Percentiles rank a stretch among this genome's conserved stretches.
Evolutionary conservation across 2,113 vertebrate genomes (phyloP).

Genomic region (Anguilla rostrata): DNA sequence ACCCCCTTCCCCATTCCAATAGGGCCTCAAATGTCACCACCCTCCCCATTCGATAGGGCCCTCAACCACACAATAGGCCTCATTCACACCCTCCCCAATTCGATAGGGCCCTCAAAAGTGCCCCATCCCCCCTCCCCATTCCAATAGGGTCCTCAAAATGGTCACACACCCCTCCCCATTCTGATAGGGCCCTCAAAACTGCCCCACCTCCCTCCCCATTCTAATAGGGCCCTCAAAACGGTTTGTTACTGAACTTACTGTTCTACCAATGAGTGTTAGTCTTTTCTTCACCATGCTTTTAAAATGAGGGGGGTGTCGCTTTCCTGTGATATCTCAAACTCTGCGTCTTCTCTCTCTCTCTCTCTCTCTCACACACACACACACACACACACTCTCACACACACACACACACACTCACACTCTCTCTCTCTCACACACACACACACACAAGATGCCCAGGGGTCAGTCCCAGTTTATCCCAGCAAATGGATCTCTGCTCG

Average conservation of each 20-base stretch:
- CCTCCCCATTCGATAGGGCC: neutral
- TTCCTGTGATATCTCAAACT: neutral
- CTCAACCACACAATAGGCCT: too few species aligned
- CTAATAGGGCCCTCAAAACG: neutral
- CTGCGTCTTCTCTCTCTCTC: neutral
- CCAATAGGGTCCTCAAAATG: neutral
- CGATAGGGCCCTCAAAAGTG: neutral
- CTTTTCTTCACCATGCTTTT: neutral
- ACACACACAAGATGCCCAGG: neutral
- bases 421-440: neutral
- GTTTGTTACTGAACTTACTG: neutral
- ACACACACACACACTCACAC: neutral
- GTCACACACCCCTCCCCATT: neutral
- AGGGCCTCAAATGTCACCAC: too few species aligned
- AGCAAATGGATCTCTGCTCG: slow-evolving; percentile 7
- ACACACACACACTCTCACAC: neutral
- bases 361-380: neutral
- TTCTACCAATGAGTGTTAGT: neutral
- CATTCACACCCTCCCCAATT: too few species aligned
- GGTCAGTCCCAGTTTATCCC: neutral
- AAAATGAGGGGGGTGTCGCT: neutral
- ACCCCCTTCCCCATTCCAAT: too few species aligned
- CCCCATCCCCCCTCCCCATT: too few species aligned
- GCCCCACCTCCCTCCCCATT: neutral
- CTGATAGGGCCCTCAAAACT: neutral